Evolutionary conservation across 1,140 invertebrate genomes (phyloP), one percentile per base, ranked within the genome.

Genomic region (Drosophila lini): DNA sequence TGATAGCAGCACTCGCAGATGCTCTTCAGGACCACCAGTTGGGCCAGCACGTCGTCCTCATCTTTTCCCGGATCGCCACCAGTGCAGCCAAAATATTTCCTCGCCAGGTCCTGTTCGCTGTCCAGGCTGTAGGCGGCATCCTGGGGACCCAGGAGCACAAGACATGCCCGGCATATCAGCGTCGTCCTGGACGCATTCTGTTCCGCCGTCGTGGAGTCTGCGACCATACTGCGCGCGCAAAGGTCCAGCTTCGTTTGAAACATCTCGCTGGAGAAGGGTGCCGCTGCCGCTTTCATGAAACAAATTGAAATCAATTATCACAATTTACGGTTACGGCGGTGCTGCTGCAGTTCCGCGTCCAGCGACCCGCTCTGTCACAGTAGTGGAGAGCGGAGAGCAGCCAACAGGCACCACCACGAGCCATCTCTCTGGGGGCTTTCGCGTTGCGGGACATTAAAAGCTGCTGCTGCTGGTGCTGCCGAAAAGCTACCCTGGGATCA

Each of bases 1-100:
- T 89, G 78, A 50, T 84, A 89, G 53, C 84, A 89, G 44, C 80
- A 81, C 38, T 89, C 84, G 47, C 84, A 89, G 50, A 89, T 89
- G 48, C 74, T 73, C n/a, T 81, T 47, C 9, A 89, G 70, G 60
- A 84, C 62, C 42, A 84, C 62, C 42, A 89, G 38, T 7, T 74
- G 59, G 7, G 55, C 40, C 36, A 16, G 52, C 31, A 58, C 7
- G 3, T 41, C 25, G 11, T 73, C 80, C 40, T 71, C 47, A 3
- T 58, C 34, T 41, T 28, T 79, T 6, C 13, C 50, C n/a, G 36
- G 28, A 36, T 50, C 52, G 13, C 42, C 67, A 0, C 69, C 61
- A 52, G 73, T 78, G 42, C 84, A 89, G 11, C 57, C 53, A 10
- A 78, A 69, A 38, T 78, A 89, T 15, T 89, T 89, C 2, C 7